Evolutionary conservation across 1,140 invertebrate genomes (phyloP).

Genomic region (Galleria mellonella): DNA sequence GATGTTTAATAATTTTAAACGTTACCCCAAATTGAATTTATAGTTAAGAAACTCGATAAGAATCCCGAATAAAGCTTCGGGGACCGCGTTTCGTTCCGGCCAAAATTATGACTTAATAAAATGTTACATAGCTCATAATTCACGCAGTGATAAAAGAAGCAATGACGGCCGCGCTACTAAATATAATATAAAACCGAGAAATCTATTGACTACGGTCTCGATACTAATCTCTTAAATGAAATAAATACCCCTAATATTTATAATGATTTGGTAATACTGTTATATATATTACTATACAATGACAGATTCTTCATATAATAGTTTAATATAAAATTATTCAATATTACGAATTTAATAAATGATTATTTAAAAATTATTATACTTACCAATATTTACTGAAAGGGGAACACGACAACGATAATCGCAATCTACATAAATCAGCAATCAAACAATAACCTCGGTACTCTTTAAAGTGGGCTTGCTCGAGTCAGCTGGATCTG

Average conservation of each 20-base stretch:
- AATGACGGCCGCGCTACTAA: conserved; percentile 30
- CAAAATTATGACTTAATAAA: conserved; percentile 60
- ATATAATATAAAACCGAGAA: conserved; percentile 34
- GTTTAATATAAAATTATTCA: too few relatives aligned
- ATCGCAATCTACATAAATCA: conserved; percentile 45
- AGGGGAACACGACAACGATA: conserved; percentile 22
- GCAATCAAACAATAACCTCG: conserved; percentile 50
- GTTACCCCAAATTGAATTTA: conserved; percentile 12
- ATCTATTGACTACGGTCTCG: conserved; percentile 37
- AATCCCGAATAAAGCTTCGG: conserved; percentile 18
- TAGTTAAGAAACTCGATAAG: conserved; percentile 20
- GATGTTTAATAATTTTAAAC: conserved; percentile 13
- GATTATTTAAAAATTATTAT: too few relatives aligned
- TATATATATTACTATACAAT: too few relatives aligned
- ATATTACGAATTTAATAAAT: too few relatives aligned
- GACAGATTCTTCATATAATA: too few relatives aligned
- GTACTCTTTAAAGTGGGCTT: conserved; percentile 26
- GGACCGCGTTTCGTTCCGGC: conserved; percentile 38
- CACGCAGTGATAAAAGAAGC: conserved; percentile 38
- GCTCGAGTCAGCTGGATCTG: conserved; percentile 32
- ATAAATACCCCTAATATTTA: too few relatives aligned
- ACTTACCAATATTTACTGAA: too few relatives aligned
- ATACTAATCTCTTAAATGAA: too few relatives aligned
- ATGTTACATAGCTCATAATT: conserved; percentile 38
- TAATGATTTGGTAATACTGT: too few relatives aligned